Evolutionary conservation across 2,113 vertebrate species (phyloP).

Genomic region (Sigmodon hispidus): DNA sequence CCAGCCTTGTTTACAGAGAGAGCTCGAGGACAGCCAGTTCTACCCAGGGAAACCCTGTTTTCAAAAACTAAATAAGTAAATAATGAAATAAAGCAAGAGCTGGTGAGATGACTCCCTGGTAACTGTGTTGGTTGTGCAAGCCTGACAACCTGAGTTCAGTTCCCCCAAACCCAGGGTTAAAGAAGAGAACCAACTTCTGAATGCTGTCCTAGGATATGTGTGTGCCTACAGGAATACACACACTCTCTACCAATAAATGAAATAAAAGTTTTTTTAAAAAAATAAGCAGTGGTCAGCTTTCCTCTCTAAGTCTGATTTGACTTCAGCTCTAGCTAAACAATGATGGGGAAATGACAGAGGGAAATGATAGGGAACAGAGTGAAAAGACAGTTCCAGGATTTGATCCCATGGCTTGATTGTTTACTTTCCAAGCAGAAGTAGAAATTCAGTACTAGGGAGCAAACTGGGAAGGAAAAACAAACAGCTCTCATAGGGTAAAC

Average conservation of each 20-base stretch:
- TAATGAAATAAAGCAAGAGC: not conserved
- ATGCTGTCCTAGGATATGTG: not conserved
- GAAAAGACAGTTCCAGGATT: not conserved
- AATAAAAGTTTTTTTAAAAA: not conserved
- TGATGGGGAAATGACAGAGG: not conserved
- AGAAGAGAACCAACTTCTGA: not conserved
- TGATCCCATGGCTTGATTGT: not conserved
- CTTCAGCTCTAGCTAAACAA: not conserved
- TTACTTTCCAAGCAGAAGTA: not conserved
- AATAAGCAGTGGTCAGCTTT: not conserved
- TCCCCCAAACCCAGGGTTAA: not conserved
- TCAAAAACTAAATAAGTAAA: not conserved
- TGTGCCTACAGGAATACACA: not conserved
- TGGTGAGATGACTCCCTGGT: not conserved
- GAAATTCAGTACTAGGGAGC: not conserved
- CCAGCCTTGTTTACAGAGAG: not conserved
- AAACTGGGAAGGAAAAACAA: not conserved
- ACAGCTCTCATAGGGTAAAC: not conserved
- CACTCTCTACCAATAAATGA: too few species aligned
- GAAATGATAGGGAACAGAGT: not conserved
- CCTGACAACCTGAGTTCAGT: not conserved
- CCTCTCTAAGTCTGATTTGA: not conserved
- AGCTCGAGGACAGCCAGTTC: not conserved
- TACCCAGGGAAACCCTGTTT: not conserved
- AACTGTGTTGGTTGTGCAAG: not conserved